Base-by-base conservation (phyloP, 2,888 invertebrate species). In the Glyphotaelius pellucidus region DNA sequence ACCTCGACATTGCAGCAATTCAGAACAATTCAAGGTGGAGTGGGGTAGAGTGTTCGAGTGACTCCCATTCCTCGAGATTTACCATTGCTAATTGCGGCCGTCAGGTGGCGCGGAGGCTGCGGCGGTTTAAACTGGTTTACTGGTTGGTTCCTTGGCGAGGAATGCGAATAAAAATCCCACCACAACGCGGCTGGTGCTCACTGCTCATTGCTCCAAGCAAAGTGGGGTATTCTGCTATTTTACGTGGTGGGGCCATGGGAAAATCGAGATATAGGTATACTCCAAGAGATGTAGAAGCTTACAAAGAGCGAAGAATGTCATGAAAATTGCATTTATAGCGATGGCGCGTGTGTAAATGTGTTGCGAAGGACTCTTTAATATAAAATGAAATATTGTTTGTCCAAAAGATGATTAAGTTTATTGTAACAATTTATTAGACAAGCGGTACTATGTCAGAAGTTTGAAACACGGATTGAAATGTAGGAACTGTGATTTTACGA, bases 121-220 rank as follows among this genome's bases (percentile, higher is more conserved):
- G 80, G 30, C 52, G 90, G 83, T 42, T 90, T 42, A 47, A 90
- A 90, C 90, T 83, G 90, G 90, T 90, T 90, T 32, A 80, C 25
- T 25, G 25, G 25, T 67, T n/a, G 67, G 67, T 67, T 67, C 67
- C 31, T 47, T 38, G 47, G 83, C 30, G 90, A 90, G 90, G 90
- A 90, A 90, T 90, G 90, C 38, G 81, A 90, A 38, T 47, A 85
- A 83, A 89, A 89, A 79, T 89, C 80, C 81, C 81, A 83, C 81
- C 81, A 85, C 85, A 38, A n/a, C 42, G 67, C 67, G 25, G 9
- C n/a, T 67, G 67, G 67, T 67, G 67, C 67, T 85, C 84, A 80
- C 80, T 67, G 67, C n/a, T 85, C 38, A 80, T n/a, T 32, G 25
- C 25, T 35, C 25, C 42, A 25, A 19, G 19, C 81, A 25, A 25